These are phyloP conservation scores for Bombus waltoni DNA, from an alignment of 1,140 invertebrate species.

Conservation along the genomic window DNA sequence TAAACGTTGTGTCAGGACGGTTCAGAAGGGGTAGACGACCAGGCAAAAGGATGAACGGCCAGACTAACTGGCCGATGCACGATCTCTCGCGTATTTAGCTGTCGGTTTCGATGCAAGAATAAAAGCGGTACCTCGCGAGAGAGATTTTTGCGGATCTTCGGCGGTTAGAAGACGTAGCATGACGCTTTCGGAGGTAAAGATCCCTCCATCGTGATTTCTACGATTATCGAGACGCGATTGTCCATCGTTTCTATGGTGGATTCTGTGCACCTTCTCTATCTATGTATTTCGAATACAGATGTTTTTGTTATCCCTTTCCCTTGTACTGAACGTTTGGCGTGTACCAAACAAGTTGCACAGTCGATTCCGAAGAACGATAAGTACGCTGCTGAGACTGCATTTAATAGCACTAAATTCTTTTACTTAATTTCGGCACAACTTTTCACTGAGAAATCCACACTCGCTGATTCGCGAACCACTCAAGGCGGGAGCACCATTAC, in stretches of 20 bases:
- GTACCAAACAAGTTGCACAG: conserved; percentile 13
- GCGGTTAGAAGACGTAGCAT: conserved; percentile 22
- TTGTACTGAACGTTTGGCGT: not conserved
- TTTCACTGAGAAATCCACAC: conserved; percentile 42
- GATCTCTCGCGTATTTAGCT: not conserved
- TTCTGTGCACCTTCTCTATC: not conserved
- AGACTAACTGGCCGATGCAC: conserved; percentile 5
- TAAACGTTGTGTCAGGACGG: conserved; percentile 54
- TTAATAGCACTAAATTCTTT: not conserved
- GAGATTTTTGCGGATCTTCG: not conserved
- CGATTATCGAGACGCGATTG: conserved; percentile 9
- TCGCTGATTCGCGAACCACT: conserved; percentile 30
- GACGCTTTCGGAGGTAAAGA: conserved; percentile 35
- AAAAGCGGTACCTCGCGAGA: not conserved
- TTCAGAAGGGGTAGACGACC: conserved; percentile 55
- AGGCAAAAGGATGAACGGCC: conserved; percentile 38
- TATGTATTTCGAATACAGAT: conserved; percentile 40
- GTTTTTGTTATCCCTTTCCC: conserved; percentile 46
- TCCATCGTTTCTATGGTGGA: not conserved
- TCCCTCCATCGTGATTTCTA: conserved; percentile 25
- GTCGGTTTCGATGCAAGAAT: no score
- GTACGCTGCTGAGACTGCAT: not conserved
- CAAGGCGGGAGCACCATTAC: conserved; percentile 36
- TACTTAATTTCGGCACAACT: conserved; percentile 21
- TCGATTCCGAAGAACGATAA: conserved; percentile 13